Percentiles rank a stretch among this genome's conserved stretches.
Evolutionary conservation across 2,113 vertebrate genomes (phyloP).

Genomic region (Actenoides lindsayi): DNA sequence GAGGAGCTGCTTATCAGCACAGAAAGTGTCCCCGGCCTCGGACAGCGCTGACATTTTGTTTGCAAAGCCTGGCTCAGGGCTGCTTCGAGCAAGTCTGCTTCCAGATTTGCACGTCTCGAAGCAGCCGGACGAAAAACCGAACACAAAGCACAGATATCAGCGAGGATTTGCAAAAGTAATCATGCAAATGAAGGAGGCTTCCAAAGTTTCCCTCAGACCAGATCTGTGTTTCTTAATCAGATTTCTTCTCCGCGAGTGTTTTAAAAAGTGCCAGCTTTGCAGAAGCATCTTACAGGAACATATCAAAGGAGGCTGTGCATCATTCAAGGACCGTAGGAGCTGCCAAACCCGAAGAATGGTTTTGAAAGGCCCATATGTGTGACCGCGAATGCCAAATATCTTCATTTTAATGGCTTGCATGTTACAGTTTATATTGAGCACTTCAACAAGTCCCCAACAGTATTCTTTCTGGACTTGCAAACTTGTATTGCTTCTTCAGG

Average conservation of each 20-base stretch:
- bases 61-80: slow-evolving; percentile 50
- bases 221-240: not conserved
- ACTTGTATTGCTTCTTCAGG: not conserved
- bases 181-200: not conserved
- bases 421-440: slow-evolving; percentile 11
- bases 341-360: slow-evolving; percentile 35
- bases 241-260: not conserved
- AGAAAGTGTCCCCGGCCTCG: slow-evolving; percentile 51
- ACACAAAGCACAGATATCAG: slow-evolving; percentile 26
- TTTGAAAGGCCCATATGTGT: slow-evolving; percentile 60
- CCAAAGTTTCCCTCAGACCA: not conserved
- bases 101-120: not conserved
- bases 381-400: slow-evolving; percentile 43
- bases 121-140: not conserved
- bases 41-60: slow-evolving; percentile 29
- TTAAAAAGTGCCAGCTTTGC: slow-evolving; percentile 4
- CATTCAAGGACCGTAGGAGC: slow-evolving; percentile 17
- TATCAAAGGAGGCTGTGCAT: slow-evolving; percentile 29
- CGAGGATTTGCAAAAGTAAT: slow-evolving; percentile 5
- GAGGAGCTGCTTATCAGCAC: slow-evolving; percentile 60
- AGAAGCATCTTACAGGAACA: slow-evolving; percentile 31
- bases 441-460: not conserved
- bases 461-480: not conserved
- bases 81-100: slow-evolving; percentile 12
- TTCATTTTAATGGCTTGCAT: slow-evolving; percentile 41